These are phyloP conservation scores for Mongoloraphidia duomilia DNA, from an alignment of 2,888 invertebrate species.

Conservation along the genomic window DNA sequence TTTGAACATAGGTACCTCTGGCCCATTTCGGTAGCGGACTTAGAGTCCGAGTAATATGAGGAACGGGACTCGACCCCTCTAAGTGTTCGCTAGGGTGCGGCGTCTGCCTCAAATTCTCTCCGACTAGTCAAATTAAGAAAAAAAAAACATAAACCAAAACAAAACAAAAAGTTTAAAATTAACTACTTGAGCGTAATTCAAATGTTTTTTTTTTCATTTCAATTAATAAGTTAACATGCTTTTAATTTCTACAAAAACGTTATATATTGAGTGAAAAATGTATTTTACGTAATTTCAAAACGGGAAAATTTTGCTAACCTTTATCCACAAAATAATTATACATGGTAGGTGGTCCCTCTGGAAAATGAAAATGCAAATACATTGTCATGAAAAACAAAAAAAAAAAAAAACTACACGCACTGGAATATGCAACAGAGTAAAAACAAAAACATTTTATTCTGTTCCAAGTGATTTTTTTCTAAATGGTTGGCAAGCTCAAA, in stretches of 20 bases:
- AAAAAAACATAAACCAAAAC: not conserved
- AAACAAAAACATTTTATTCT: too few species aligned
- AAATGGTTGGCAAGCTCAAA: too few species aligned
- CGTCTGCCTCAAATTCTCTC: slow-evolving; percentile 36
- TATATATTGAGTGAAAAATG: not conserved
- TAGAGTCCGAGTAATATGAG: slow-evolving; percentile 30
- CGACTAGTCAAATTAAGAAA: slow-evolving; percentile 23
- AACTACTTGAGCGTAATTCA: not conserved
- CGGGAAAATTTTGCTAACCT: slow-evolving; percentile 25
- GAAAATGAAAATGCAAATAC: slow-evolving; percentile 17
- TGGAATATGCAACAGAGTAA: too few species aligned
- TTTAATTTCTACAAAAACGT: not conserved
- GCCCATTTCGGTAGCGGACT: slow-evolving; percentile 45
- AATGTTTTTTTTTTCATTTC: not conserved
- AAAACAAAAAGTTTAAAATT: not conserved
- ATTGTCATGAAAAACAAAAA: slow-evolving; percentile 2
- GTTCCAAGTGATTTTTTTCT: too few species aligned
- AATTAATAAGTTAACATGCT: not conserved
- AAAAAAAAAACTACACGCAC: not conserved
- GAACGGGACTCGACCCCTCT: slow-evolving; percentile 29
- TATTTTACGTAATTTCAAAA: slow-evolving; percentile 1
- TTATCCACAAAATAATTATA: slow-evolving; percentile 37
- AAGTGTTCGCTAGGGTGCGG: slow-evolving; percentile 31
- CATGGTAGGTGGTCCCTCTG: slow-evolving; percentile 32
- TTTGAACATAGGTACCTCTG: slow-evolving; percentile 31